Evolutionary conservation across 2,113 vertebrate genomes (phyloP).

Genomic region (Phocoena sinus): DNA sequence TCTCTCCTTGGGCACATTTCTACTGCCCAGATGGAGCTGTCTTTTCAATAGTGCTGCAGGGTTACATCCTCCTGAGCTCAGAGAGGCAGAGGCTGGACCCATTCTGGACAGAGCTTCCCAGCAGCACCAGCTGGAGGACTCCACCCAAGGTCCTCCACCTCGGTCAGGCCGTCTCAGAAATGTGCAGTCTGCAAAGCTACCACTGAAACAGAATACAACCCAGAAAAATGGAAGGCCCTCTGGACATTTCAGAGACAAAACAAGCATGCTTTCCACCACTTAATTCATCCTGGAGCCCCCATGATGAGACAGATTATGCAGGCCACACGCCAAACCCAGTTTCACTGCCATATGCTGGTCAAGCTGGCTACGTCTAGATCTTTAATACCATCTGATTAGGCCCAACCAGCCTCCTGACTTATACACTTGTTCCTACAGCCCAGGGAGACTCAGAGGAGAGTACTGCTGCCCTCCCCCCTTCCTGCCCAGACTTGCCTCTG

Average conservation of each 20-base stretch:
- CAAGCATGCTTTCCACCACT: neutral
- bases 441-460: neutral
- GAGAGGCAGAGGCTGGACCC: neutral
- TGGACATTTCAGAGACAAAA: neutral
- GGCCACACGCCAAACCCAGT: neutral
- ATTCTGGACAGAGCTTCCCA: neutral
- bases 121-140: neutral
- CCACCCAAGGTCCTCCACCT: accelerated
- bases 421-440: neutral
- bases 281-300: neutral
- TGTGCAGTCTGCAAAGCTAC: neutral
- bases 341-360: neutral
- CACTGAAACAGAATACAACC: neutral
- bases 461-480: neutral
- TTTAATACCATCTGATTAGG: neutral
- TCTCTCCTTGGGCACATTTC: neutral
- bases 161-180: neutral
- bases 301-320: neutral
- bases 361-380: neutral
- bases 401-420: neutral
- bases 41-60: neutral
- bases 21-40: accelerated
- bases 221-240: neutral
- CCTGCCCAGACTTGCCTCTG: neutral
- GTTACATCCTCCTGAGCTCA: neutral